Percentiles rank a stretch among this genome's conserved stretches.
Conservation (phyloP, 1,140 invertebrate genomes). For the Vanessa tameamea region DNA sequence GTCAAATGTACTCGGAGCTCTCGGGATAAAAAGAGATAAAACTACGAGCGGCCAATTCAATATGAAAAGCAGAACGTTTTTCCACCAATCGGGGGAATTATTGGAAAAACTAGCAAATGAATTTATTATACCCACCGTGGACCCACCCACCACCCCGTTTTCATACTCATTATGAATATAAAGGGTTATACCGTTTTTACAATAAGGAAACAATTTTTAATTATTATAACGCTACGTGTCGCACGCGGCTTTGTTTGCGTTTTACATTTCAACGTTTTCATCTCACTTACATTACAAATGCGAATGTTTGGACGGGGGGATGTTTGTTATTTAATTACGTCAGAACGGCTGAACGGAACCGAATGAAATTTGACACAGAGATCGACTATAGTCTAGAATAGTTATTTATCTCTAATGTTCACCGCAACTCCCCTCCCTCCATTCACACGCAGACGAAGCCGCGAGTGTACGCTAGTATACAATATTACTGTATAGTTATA, state of each 20-base stretch:
- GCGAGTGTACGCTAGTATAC: too few species aligned
- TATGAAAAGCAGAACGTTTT: slow-evolving; percentile 69
- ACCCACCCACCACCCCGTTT: slow-evolving; percentile 41
- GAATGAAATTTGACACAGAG: too few species aligned
- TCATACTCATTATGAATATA: slow-evolving; percentile 34
- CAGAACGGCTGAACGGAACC: too few species aligned
- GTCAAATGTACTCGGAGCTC: slow-evolving; percentile 26
- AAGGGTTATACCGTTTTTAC: slow-evolving; percentile 36
- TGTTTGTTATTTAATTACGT: neutral
- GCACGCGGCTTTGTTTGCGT: neutral
- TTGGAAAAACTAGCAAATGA: slow-evolving; percentile 73
- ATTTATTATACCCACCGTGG: slow-evolving; percentile 60
- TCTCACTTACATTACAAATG: too few species aligned
- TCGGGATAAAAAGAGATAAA: slow-evolving; percentile 62
- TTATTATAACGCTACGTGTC: neutral
- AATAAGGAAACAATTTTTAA: slow-evolving; percentile 29
- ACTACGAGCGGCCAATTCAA: slow-evolving; percentile 43
- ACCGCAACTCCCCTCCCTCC: too few species aligned
- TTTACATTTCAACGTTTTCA: neutral
- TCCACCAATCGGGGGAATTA: slow-evolving; percentile 69
- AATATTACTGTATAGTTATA: too few species aligned
- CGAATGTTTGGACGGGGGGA: too few species aligned
- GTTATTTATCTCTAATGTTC: too few species aligned
- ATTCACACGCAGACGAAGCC: too few species aligned
- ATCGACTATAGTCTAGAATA: too few species aligned